Conservation (phyloP, 2,888 invertebrate genomes). For the Amiota minor region DNA sequence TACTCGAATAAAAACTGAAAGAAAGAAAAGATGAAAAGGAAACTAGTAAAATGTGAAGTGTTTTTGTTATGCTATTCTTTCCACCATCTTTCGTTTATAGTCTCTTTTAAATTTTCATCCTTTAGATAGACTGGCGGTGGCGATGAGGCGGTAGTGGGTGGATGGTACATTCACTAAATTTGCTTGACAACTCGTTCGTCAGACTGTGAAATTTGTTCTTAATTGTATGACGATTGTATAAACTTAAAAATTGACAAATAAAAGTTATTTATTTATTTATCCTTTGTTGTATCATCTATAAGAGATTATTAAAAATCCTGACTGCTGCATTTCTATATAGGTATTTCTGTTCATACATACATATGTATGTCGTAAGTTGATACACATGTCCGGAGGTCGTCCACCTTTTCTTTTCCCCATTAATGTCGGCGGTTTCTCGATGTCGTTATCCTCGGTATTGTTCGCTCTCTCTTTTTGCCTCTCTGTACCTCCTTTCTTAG, state of each 20-base stretch:
- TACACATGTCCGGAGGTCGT: slow-evolving; percentile 38
- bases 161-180: too few relatives aligned
- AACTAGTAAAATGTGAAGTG: too few relatives aligned
- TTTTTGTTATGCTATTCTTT: neutral
- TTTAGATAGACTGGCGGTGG: too few relatives aligned
- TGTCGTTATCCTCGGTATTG: slow-evolving; percentile 23
- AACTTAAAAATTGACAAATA: neutral
- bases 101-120: neutral
- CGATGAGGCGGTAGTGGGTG: too few relatives aligned
- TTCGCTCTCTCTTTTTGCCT: slow-evolving; percentile 20
- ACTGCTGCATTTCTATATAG: slow-evolving; percentile 3
- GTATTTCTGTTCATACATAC: slow-evolving; percentile 34
- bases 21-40: too few relatives aligned
- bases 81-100: neutral
- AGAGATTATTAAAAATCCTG: neutral
- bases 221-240: neutral
- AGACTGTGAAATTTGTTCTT: slow-evolving; percentile 9
- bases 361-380: neutral
- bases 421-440: slow-evolving; percentile 24
- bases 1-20: neutral
- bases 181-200: neutral
- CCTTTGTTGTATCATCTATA: neutral
- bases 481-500: slow-evolving; percentile 41
- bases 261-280: neutral
- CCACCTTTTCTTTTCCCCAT: slow-evolving; percentile 41